These are phyloP conservation scores for Garrulus glandarius DNA, from an alignment of 2,797 vertebrate species.

Conservation along the genomic window DNA sequence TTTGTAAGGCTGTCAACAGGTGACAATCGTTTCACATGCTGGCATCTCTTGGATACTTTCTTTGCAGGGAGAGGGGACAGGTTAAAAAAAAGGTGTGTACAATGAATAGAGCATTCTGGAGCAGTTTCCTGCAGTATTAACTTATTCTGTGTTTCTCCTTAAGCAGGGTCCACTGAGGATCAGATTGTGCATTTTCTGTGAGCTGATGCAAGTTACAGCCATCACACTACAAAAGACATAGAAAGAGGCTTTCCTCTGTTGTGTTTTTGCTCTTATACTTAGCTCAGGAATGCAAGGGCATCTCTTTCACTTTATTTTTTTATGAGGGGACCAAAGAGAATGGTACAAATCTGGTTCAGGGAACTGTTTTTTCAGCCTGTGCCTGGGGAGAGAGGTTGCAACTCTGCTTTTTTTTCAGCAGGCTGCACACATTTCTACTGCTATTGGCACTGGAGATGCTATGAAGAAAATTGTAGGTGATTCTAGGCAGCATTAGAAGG, in stretches of 20 bases:
- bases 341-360: not conserved
- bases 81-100: not conserved
- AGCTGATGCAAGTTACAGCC: not conserved
- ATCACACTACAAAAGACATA: not conserved
- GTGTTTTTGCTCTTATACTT: not conserved
- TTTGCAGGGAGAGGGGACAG: not conserved
- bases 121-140: not conserved
- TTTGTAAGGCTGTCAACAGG: not conserved
- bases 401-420: not conserved
- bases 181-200: not conserved
- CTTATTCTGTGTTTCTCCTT: not conserved
- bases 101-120: not conserved
- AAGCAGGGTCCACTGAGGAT: not conserved
- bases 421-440: not conserved
- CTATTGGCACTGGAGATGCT: not conserved
- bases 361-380: not conserved
- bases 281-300: not conserved
- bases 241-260: not conserved
- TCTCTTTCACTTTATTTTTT: not conserved
- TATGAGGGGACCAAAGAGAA: not conserved
- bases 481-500: not conserved
- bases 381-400: not conserved
- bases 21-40: not conserved
- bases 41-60: not conserved
- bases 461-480: not conserved